phyloP scores from a whole-genome alignment of 2,113 vertebrate species.

The Poeciliopsis turrubarensis region DNA sequence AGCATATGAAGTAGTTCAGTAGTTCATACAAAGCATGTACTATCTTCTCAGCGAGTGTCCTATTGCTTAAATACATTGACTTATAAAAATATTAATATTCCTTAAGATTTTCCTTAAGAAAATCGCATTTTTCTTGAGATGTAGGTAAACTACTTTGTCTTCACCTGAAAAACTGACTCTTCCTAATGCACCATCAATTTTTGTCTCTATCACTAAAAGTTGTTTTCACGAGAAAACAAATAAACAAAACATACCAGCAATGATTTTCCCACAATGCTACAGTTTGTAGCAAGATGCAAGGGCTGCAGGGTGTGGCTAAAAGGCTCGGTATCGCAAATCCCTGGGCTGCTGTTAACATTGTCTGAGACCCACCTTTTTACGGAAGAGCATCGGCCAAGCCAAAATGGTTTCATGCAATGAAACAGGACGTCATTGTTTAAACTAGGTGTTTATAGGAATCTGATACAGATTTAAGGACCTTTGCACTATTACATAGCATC shows the following conservation, averaged over 20 bases:
- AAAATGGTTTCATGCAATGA: constrained; percentile 8
- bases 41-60: background rate
- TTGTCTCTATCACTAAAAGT: too few species aligned
- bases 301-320: constrained; percentile 4
- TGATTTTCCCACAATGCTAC: too few species aligned
- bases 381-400: constrained; percentile 5
- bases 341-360: constrained; percentile 13
- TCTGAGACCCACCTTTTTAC: constrained; percentile 15
- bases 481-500: constrained; percentile 43
- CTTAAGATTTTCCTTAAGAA: background rate
- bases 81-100: background rate
- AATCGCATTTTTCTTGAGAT: background rate
- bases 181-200: too few species aligned
- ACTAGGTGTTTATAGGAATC: constrained; percentile 54
- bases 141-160: too few species aligned
- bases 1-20: background rate
- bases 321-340: constrained; percentile 14
- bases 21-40: background rate
- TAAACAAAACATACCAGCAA: too few species aligned
- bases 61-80: background rate
- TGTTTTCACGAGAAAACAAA: too few species aligned
- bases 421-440: constrained; percentile 41
- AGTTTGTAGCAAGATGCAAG: background rate
- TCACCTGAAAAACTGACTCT: too few species aligned
- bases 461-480: constrained; percentile 38